Base-by-base conservation (phyloP, 2,888 invertebrate genomes). In the Sipunculus nudus region DNA sequence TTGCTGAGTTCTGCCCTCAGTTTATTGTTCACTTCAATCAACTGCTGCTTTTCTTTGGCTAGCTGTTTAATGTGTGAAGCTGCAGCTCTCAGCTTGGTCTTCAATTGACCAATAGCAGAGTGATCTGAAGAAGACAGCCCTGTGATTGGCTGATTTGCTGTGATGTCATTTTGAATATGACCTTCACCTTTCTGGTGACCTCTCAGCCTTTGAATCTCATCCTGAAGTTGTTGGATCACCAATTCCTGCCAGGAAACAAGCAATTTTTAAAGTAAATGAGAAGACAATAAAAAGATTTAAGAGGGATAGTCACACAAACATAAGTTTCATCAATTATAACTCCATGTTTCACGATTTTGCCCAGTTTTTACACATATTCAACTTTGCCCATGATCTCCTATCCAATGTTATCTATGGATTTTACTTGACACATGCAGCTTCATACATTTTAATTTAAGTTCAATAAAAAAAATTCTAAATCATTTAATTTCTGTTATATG, bases 161-260 rank as follows among this genome's bases (percentile, higher is more conserved):
- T 50, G 46, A 61, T 68, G 19, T 63, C 64, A 26, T 65, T 56
- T 45, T 41, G 41, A n/a, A n/a, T n/a, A n/a, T n/a, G n/a, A 13
- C 41, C 26, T n/a, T 43, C 41, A 21, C 46, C 48, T 16, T n/a
- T 31, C n/a, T 53, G 46, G 31, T 64, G 60, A 32, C 74, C 63
- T n/a, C 70, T 66, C 23, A 78, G 64, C 23, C 71, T 67, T 47
- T 65, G 58, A 4, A 82, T 73, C 67, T 82, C 82, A 62, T 79
- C 80, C 60, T 83, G 77, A 13, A 83, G 67, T 57, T 83, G 81
- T 60, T 83, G 82, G 23, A 83, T 82, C 29, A 81, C 67, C 29
- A 82, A 56, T 55, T 83, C 83, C 79, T 83, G 66, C 1, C 16
- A 26, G 46, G 28, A 26, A 29, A 32, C 19, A 61, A 49, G 16